Evolutionary conservation across 2,888 invertebrate genomes (phyloP).

Genomic region (Chydorus sphaericus): DNA sequence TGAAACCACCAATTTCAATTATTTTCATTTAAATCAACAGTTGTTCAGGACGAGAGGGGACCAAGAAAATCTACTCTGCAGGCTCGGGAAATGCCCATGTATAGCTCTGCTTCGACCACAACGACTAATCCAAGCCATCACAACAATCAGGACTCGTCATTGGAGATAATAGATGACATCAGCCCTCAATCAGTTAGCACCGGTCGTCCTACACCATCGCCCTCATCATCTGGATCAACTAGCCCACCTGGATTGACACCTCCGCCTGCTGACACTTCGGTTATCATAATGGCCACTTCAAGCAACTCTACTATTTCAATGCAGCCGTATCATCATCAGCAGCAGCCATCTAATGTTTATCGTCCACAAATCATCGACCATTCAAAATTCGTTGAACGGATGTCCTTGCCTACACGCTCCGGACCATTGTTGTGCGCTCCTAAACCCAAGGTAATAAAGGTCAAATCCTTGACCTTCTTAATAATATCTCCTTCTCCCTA

Average conservation of each 20-base stretch:
- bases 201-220: constrained; percentile 11
- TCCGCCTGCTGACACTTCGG: constrained; percentile 14
- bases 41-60: constrained; percentile 95
- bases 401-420: constrained; percentile 21
- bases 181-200: constrained; percentile 9
- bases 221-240: constrained; percentile 4
- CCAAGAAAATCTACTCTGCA: constrained; percentile 88
- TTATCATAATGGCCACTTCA: constrained; percentile 17
- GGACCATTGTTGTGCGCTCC: constrained; percentile 11
- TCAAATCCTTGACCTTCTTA: constrained; percentile 20
- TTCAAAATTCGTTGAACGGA: constrained; percentile 22
- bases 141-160: no score
- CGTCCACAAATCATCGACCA: not conserved
- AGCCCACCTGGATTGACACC: no score
- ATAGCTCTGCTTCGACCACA: constrained; percentile 11
- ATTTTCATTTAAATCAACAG: constrained; percentile 37
- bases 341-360: not conserved
- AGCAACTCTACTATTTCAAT: no score
- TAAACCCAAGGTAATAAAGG: constrained; percentile 34
- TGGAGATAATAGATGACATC: no score
- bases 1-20: not conserved
- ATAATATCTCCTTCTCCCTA: no score
- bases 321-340: constrained; percentile 1
- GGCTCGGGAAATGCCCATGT: constrained; percentile 68
- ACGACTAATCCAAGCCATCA: constrained; percentile 13